Evolutionary conservation across 2,888 invertebrate genomes (phyloP), one percentile per base, ranked within the genome.

Genomic region (Polyommatus iphigenia): DNA sequence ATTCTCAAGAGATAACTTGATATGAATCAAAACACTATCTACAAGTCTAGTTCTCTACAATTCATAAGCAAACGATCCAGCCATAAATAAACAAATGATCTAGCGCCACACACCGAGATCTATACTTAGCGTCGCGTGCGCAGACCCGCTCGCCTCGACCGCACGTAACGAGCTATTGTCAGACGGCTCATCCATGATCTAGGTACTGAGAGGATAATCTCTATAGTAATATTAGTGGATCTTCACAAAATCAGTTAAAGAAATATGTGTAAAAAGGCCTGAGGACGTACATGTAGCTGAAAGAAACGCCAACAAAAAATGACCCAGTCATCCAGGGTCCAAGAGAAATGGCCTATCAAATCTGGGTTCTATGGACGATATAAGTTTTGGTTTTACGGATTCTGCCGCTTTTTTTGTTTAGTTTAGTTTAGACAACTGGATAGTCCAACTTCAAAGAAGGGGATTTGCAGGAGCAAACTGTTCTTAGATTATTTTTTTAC

Each of bases 131-230:
- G 79, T 85, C 82, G 83, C 88, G 85, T 86, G 88, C 81, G 80
- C 82, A 83, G 83, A 85, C 81, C 82, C 83, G 84, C 84, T 86
- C 88, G 87, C 78, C 77, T 71, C 71, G 77, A 62, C 54, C 72
- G 75, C 75, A 54, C 67, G 29, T 88, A 85, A 90, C 87, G 80
- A 83, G 81, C 87, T 82, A 91, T 90, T 90, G 90, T 91, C 84
- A 86, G 54, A 20, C 62, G 46, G 41, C 76, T 67, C 41, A 76
- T 18, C 41, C 24, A 41, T 15, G 59, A 59, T 59, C 57, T 20
- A 59, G n/a, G 54, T 18, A 54, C 54, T 54, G 4, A 5, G 54
- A 15, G 59, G 8, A 7, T 59, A 4, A 59, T 8, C 59, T 59
- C 59, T 59, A 59, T 59, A 20, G 20, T 5, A 54, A 18, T 54